Evolutionary conservation across 2,113 vertebrate species (phyloP), one percentile per base, ranked within the genome.

Genomic region (Egretta garzetta): DNA sequence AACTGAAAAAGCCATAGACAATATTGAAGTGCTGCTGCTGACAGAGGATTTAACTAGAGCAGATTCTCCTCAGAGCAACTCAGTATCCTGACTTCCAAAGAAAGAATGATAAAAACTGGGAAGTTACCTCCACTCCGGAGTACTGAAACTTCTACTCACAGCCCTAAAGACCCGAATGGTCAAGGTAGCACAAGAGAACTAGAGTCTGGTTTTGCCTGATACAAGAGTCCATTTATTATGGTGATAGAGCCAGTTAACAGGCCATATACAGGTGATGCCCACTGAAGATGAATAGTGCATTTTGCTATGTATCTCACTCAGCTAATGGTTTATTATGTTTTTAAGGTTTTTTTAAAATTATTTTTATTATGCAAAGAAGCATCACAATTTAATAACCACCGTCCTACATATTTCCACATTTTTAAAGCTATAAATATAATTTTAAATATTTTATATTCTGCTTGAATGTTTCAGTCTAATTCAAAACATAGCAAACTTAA

Each of bases 1-100:
- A 88, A 94, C 83, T 66, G 93, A 80, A 92, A 92, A 86, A 96
- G 93, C 82, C 70, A 75, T 50, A 64, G 26, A 37, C 35, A 45
- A n/a, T 11, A 80, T 55, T 37, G 21, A 52, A 26, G 49, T 41
- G 64, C 77, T 91, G 66, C 72, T 86, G 39, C 81, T 95, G 94
- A 86, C 80, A 95, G 47, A 50, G 56, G 90, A 58, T 95, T 96
- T 88, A 90, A 88, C 47, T 33, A 43, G 83, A 84, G 70, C 22
- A 63, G 49, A 81, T 68, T 93, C 50, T 91, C 56, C 32, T 56
- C 47, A 16, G 49, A 92, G 60, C 72, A 82, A 12, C 56, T 97
- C n/a, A 3, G 28, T 67, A 45, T 53, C 17, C 49, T 60, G 62
- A 63, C 77, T 72, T 70, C 22, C 9, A 50, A 60, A 85, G 24